Evolutionary conservation across 2,888 invertebrate genomes (phyloP), one percentile per base, ranked within the genome.

Genomic region (Ypsolopha scabrella): DNA sequence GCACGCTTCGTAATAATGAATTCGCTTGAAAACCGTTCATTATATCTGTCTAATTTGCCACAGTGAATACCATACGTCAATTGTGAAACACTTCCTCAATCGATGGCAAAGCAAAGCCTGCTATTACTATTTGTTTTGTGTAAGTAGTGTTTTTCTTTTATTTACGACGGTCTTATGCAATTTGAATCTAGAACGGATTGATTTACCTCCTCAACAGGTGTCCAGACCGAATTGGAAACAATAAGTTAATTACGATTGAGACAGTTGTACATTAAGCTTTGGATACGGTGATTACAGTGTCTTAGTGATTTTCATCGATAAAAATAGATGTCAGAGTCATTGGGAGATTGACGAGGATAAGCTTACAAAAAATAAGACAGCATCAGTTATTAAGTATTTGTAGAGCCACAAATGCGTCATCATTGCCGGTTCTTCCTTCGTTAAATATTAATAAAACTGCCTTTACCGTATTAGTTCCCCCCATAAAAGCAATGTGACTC

Each of bases 1-100:
- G 62, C 52, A 47, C 53, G 53, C 63, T 70, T 71, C 74, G 65
- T 70, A 59, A 61, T 71, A 72, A 71, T 74, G 67, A 68, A 67
- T 62, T 67, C 53, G 55, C 56, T 24, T 24, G 33, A 10, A n/a
- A n/a, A 41, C 55, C 60, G 58, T 63, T 61, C 58, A 59, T 57
- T 57, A 55, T 49, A 39, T 51, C 56, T 59, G 52, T 56, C 54
- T 54, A 63, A 64, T 67, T 65, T 62, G 57, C 57, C 55, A 57
- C 57, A 50, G 38, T 14, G 8, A 47, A 37, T 47, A 14, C 47
- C 37, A 36, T 47, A 36, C 47, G 47, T 38, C 47, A 14, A 47
- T 43, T 43, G 13, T 24, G 43, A 43, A 43, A 43, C 43, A 8
- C 43, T 43, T 43, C 24, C 24, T 13, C 4, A 24, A 14, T 43